Conservation (phyloP, 2,797 vertebrate genomes). For the Premnoplex brunnescens region DNA sequence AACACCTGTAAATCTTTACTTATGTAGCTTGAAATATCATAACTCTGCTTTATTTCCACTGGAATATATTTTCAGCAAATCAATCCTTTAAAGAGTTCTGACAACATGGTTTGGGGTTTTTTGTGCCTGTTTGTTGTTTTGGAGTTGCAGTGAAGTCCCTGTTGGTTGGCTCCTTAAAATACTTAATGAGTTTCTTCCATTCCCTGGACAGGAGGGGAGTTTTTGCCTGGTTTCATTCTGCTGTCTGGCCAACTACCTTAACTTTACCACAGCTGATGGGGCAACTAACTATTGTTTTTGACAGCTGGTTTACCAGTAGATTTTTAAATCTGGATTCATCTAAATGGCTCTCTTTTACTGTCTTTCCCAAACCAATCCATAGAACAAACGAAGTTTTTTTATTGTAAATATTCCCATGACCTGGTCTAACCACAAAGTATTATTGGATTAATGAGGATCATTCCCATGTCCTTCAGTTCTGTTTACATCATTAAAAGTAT, state of each 20-base stretch:
- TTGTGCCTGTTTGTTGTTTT: background rate
- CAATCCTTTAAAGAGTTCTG: background rate
- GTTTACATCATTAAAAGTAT: slow-evolving; percentile 4
- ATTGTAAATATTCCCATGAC: background rate
- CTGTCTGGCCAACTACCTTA: background rate
- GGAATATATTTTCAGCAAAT: background rate
- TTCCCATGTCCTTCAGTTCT: slow-evolving; percentile 15
- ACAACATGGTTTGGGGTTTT: background rate
- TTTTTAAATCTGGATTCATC: background rate
- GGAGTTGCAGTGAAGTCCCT: background rate
- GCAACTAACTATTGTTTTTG: background rate
- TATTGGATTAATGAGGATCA: background rate
- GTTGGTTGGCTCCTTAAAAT: background rate
- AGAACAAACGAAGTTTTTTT: background rate
- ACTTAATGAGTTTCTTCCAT: background rate
- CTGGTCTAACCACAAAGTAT: background rate
- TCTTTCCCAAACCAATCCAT: background rate
- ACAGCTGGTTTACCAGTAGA: background rate
- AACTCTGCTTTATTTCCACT: background rate
- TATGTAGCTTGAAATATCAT: background rate
- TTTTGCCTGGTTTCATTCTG: background rate
- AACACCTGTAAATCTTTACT: background rate
- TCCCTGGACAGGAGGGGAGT: background rate
- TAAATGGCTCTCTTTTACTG: background rate
- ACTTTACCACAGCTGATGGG: background rate